phyloP scores from a whole-genome alignment of 2,888 invertebrate species.

The Dasysyrphus tricinctus region DNA sequence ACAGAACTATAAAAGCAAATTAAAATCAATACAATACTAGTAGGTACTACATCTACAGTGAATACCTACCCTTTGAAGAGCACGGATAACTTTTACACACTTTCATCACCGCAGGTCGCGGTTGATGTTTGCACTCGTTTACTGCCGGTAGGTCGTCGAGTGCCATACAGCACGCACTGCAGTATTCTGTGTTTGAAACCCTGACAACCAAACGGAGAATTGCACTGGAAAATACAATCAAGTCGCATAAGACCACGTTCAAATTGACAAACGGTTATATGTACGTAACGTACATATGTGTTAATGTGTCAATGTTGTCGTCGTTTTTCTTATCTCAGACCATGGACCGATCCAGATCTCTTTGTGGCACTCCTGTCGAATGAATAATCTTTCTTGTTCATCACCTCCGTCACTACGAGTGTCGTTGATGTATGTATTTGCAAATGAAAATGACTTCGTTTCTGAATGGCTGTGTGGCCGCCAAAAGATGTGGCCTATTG shows the following conservation, averaged over 20 bases:
- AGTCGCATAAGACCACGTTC: slow-evolving; percentile 41
- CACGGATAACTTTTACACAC: slow-evolving; percentile 90
- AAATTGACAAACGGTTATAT: neutral
- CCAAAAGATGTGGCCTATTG: slow-evolving; percentile 90
- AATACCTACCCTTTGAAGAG: slow-evolving; percentile 84
- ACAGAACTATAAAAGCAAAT: slow-evolving; percentile 3
- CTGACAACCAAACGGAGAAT: slow-evolving; percentile 91
- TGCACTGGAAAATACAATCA: slow-evolving; percentile 86
- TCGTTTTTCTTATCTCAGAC: slow-evolving; percentile 89
- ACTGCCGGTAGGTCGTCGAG: slow-evolving; percentile 90
- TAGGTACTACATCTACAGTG: neutral
- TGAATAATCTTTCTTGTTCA: slow-evolving; percentile 88
- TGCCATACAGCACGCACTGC: slow-evolving; percentile 96
- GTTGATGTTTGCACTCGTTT: slow-evolving; percentile 91
- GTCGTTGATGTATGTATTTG: slow-evolving; percentile 84
- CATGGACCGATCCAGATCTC: slow-evolving; percentile 96
- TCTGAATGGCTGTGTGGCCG: slow-evolving; percentile 90
- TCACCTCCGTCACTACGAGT: slow-evolving; percentile 85
- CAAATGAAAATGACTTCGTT: slow-evolving; percentile 85
- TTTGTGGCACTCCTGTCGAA: slow-evolving; percentile 91
- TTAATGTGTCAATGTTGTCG: neutral
- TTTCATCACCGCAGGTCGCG: slow-evolving; percentile 91
- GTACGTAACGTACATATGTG: neutral
- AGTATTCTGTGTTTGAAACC: slow-evolving; percentile 95
- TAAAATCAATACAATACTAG: neutral